Evolutionary conservation across 2,113 vertebrate genomes (phyloP), one percentile per base, ranked within the genome.

Genomic region (Onychostoma macrolepis): DNA sequence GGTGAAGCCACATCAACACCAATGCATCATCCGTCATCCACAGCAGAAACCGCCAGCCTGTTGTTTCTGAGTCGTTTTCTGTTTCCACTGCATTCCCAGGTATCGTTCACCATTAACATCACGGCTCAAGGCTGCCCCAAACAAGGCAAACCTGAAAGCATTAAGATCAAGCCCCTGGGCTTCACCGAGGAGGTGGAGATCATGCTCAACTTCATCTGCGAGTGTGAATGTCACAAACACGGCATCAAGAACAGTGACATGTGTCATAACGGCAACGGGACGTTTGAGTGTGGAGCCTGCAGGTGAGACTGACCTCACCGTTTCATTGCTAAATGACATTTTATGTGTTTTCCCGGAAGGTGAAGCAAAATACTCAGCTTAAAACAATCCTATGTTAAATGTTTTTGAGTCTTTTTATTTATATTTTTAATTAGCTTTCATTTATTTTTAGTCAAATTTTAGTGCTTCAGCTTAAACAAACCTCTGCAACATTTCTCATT

Each of bases 231-330:
- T 79, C 96, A 99, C 33, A 67, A 86, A 1, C 50, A 90, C 1
- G 97, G 97, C 67, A 90, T 95, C n/a, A 86, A 92, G 1, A 90
- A 94, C 3, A 99, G 97, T 78, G 69, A 91, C 0, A 74, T 90
- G 56, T 99, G 98, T 84, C 91, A 96, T 0, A 84, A 91, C 0
- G 98, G 98, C 85, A 96, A 98, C 0, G 98, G 98, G 8, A 98
- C 97, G 0, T 99, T 98, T 38, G 97, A 99, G 91, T 99, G 98
- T 87, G 98, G 98, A 15, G 97, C 98, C 4, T 99, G 98, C 96
- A 98, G 98, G 98, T 99, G 91, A 86, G 92, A 83, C 17, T 2
- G 1, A 2, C 9, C 77, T 38, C 19, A 38, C 0, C n/a, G n/a
- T n/a, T n/a, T n/a, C n/a, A n/a, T n/a, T n/a, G n/a, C n/a, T n/a